phyloP scores from a whole-genome alignment of 2,113 vertebrate genomes.

The Octodon degus region DNA sequence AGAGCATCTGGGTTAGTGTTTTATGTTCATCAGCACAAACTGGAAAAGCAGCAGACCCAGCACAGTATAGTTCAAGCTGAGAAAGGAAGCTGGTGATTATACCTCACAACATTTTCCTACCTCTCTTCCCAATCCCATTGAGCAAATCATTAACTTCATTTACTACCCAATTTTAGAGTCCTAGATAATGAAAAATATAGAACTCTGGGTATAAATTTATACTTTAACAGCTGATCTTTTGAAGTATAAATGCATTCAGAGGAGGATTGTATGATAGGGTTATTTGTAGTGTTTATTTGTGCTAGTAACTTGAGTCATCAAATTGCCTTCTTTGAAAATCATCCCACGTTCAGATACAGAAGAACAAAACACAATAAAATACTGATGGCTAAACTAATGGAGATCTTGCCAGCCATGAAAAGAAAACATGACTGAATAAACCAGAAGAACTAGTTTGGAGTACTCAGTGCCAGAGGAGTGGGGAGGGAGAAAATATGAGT shows the following conservation, averaged over 20 bases:
- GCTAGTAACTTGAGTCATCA: constrained; percentile 22
- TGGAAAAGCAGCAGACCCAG: neutral
- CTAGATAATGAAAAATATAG: constrained; percentile 32
- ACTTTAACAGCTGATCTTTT: neutral
- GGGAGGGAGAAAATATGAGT: neutral
- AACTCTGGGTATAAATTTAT: neutral
- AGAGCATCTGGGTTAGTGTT: neutral
- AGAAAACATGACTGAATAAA: constrained; percentile 45
- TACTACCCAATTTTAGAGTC: constrained; percentile 15
- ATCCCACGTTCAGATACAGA: constrained; percentile 9
- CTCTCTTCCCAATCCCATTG: neutral
- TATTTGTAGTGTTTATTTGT: constrained; percentile 43
- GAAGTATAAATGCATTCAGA: constrained; percentile 42
- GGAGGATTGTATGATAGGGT: neutral
- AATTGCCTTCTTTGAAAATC: constrained; percentile 54
- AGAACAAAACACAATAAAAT: constrained; percentile 64
- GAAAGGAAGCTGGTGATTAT: neutral
- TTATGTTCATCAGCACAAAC: neutral
- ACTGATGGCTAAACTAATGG: constrained; percentile 18
- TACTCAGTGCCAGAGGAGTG: constrained; percentile 20
- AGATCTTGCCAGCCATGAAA: constrained; percentile 26
- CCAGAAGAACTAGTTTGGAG: constrained; percentile 61
- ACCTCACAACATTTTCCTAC: neutral
- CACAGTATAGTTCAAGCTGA: neutral
- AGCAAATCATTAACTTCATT: neutral